Base-by-base conservation (phyloP, 1,140 invertebrate species). In the Drosophila sturtevanti region DNA sequence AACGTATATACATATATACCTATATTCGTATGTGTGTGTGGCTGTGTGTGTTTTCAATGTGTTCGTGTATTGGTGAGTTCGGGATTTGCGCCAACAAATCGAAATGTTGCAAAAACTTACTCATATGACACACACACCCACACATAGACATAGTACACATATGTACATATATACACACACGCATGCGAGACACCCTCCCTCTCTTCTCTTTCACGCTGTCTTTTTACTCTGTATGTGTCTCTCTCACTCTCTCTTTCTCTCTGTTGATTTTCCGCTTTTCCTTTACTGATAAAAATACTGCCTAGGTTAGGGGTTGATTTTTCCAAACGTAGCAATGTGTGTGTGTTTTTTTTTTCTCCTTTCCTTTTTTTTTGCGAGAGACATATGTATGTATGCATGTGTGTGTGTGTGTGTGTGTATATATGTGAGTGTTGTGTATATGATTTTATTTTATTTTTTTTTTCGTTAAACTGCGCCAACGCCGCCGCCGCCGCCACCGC, bases 31-130 rank as follows among this genome's bases (percentile, higher is more conserved):
- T 59, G 62, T 72, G 63, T 77, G 60, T 52, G 62, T 27, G 68
- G 1, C 2, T 59, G 62, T 72, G 63, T 77, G 60, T 56, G 62
- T 27, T 4, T 31, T 31, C 6, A 6, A 31, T 31, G 27, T 31
- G 7, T 3, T 31, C 27, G 18, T 61, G 60, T 63, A 51, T 73
- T 63, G 66, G 68, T 78, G 69, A 58, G 81, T 59, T 68, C 51
- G 65, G 61, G 77, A 68, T 77, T 69, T 81, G 65, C 61, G 79
- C 67, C 76, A 80, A 89, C 84, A 89, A 87, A 87, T 87, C 84
- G 84, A 89, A 87, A 87, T 87, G 84, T 87, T 87, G 84, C 84
- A 87, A 87, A 87, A 89, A 89, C 74, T 79, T 72, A 63, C 82
- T 89, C 84, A 87, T 72, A 89, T 84, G 77, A 72, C 72, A 59